Evolutionary conservation across 2,888 invertebrate genomes (phyloP).

Genomic region (Agrochola macilenta): DNA sequence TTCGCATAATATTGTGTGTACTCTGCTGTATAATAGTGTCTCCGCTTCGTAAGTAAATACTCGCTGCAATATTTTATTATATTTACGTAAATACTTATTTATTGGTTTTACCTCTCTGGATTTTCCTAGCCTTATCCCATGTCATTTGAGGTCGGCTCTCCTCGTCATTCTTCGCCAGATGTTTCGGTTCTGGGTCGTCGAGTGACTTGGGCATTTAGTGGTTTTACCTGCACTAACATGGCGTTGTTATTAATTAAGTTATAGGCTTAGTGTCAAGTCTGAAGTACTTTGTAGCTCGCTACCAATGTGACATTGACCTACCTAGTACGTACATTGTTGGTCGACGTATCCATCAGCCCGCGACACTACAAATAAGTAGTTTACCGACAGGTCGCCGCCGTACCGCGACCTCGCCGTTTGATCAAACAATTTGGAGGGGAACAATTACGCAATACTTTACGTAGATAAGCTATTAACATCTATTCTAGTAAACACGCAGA

Average conservation of each 20-base stretch:
- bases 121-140: too few relatives aligned
- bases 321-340: neutral
- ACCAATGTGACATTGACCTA: conserved; percentile 4
- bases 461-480: neutral
- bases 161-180: too few relatives aligned
- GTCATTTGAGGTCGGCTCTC: too few relatives aligned
- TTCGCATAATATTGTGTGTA: neutral
- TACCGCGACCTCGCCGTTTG: conserved; percentile 23
- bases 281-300: neutral
- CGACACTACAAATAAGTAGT: neutral
- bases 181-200: too few relatives aligned
- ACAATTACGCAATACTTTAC: conserved; percentile 24
- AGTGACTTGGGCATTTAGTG: too few relatives aligned
- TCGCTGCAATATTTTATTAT: neutral
- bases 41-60: neutral
- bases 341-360: conserved; percentile 13
- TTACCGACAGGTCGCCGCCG: neutral
- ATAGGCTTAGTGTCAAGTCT: neutral
- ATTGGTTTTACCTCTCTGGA: too few relatives aligned
- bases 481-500: neutral
- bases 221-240: too few relatives aligned
- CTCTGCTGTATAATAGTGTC: neutral
- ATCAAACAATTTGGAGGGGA: conserved; percentile 38
- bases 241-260: conserved; percentile 21
- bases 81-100: neutral